phyloP scores from a whole-genome alignment of 30 jellyfish, hydroid and myxozoan species.

The Hydra vulgaris region DNA sequence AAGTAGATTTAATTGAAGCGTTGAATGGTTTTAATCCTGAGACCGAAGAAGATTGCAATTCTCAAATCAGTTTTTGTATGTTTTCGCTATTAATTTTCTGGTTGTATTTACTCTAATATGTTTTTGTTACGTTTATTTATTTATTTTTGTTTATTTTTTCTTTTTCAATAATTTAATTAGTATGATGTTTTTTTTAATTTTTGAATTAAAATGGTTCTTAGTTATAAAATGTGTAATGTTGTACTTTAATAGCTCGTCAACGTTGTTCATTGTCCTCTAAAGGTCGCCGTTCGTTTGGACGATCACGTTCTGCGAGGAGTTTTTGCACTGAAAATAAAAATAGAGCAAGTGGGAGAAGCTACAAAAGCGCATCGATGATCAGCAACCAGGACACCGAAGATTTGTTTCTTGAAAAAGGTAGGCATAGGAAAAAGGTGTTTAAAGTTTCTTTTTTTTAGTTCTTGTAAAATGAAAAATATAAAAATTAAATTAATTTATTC shows the following conservation, averaged over 20 bases:
- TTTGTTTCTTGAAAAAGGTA: neutral
- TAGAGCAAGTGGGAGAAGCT: neutral
- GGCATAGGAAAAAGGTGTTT: too few species aligned
- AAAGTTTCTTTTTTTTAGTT: too few species aligned
- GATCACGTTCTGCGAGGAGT: neutral
- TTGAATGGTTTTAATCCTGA: constrained; percentile 61
- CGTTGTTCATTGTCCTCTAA: neutral
- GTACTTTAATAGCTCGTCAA: neutral
- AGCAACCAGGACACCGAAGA: neutral
- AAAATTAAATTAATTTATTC: too few species aligned
- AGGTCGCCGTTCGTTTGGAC: constrained; percentile 9
- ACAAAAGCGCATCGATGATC: neutral
- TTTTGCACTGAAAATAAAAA: neutral
- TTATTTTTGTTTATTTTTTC: too few species aligned
- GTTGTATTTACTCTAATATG: too few species aligned
- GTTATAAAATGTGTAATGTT: too few species aligned
- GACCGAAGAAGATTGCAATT: neutral
- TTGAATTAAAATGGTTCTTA: too few species aligned
- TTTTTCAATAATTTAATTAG: neutral
- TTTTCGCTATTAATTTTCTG: too few species aligned
- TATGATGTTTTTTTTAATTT: too few species aligned
- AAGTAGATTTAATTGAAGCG: constrained; percentile 86
- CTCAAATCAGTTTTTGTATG: neutral
- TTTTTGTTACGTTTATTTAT: too few species aligned
- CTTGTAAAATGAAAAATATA: too few species aligned